Percentiles rank a stretch among this genome's conserved stretches.
These are phyloP conservation scores for Atopsyche davidsoni DNA, from an alignment of 1,140 invertebrate species.

Conservation along the genomic window DNA sequence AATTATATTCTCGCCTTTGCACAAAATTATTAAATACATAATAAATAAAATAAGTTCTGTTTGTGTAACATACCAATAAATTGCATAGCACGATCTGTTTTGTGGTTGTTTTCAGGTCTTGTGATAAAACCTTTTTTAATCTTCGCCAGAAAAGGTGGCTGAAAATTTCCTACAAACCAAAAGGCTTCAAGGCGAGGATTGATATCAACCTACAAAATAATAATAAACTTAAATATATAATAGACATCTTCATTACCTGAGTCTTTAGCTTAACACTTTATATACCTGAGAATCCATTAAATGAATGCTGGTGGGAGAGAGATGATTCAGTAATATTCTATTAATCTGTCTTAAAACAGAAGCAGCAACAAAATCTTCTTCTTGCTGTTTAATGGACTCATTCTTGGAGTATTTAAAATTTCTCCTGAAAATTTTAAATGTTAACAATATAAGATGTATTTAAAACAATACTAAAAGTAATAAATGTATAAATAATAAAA, in stretches of 20 bases:
- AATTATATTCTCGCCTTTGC: no score
- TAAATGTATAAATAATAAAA: background rate
- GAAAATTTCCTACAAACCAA: conserved; percentile 68
- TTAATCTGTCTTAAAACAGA: conserved; percentile 62
- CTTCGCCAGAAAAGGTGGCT: conserved; percentile 43
- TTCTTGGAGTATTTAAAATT: conserved; percentile 26
- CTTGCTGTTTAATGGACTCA: conserved; percentile 34
- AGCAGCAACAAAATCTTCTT: conserved; percentile 44
- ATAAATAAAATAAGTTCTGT: no score
- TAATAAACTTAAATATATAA: conserved; percentile 5
- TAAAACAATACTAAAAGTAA: conserved; percentile 7
- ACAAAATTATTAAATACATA: no score
- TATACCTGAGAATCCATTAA: conserved; percentile 56
- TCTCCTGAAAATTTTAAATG: no score
- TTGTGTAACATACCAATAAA: conserved; percentile 17
- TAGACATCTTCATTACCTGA: conserved; percentile 1
- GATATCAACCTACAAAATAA: conserved; percentile 55
- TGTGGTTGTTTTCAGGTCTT: no score
- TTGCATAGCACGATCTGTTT: conserved; percentile 1
- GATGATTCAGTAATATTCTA: conserved; percentile 53
- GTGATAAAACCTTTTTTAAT: conserved; percentile 33
- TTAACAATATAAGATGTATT: no score
- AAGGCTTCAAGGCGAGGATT: conserved; percentile 72
- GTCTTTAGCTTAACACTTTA: no score
- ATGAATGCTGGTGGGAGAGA: conserved; percentile 53